Conservation (phyloP, 2,113 vertebrate species). For the Rhodinocichla rosea region DNA sequence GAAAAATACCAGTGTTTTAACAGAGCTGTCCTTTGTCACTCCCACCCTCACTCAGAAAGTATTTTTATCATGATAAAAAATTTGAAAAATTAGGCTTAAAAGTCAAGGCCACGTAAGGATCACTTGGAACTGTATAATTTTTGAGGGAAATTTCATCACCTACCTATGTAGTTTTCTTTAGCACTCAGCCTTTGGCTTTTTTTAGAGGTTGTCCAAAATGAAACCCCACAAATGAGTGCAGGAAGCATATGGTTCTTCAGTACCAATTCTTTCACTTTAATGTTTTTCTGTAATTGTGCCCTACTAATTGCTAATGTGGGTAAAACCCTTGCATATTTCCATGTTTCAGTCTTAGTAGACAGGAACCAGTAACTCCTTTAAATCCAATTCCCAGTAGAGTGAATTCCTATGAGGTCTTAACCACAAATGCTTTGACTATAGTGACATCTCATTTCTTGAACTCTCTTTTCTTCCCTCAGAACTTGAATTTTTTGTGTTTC, state of each 20-base stretch:
- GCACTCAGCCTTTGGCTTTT: neutral
- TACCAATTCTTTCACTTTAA: neutral
- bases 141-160: neutral
- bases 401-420: neutral
- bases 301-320: neutral
- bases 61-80: neutral
- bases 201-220: neutral
- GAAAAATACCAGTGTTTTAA: neutral
- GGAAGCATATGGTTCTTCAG: neutral
- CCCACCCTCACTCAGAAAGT: rapidly evolving
- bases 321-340: neutral
- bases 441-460: neutral
- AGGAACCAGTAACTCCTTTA: neutral
- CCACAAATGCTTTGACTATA: neutral
- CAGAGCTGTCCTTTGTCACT: neutral
- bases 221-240: neutral
- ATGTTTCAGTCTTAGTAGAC: neutral
- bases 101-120: neutral
- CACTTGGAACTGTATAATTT: neutral
- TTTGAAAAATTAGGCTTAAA: neutral
- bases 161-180: neutral
- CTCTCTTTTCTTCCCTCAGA: neutral
- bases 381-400: neutral
- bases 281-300: neutral
- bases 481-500: neutral